These are phyloP conservation scores for Palythoa heliodiscus DNA, from an alignment of 92 coral and sea anemone genomes.

Conservation along the genomic window DNA sequence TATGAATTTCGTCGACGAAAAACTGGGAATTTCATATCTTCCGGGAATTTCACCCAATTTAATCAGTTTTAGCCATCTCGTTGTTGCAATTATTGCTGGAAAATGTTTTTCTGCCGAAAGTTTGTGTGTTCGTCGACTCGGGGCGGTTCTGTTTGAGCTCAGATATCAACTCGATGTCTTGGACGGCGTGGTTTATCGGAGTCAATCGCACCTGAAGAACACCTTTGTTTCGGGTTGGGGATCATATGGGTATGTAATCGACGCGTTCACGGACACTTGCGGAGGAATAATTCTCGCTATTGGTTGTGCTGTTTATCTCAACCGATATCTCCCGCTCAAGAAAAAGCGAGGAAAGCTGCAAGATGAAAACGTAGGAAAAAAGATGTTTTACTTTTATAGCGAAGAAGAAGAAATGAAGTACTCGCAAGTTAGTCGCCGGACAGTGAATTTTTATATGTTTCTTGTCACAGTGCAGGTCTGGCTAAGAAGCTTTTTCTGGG, in stretches of 20 bases:
- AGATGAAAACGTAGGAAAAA: slow-evolving; percentile 75
- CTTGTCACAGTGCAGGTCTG: slow-evolving; percentile 68
- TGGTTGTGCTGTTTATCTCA: slow-evolving; percentile 74
- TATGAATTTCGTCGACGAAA: slow-evolving; percentile 78
- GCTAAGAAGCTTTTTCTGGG: slow-evolving; percentile 81
- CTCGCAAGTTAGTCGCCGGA: slow-evolving; percentile 66
- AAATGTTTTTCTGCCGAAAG: slow-evolving; percentile 73
- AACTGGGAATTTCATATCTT: slow-evolving; percentile 63
- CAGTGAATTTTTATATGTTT: slow-evolving; percentile 69
- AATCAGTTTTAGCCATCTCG: slow-evolving; percentile 78
- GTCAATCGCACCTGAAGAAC: slow-evolving; percentile 76
- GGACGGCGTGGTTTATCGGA: slow-evolving; percentile 88
- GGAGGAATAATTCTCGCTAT: slow-evolving; percentile 76
- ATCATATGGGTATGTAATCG: slow-evolving; percentile 81
- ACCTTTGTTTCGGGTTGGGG: slow-evolving; percentile 88
- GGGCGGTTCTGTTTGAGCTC: slow-evolving; percentile 70
- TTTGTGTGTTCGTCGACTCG: slow-evolving; percentile 78
- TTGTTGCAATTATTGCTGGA: slow-evolving; percentile 78
- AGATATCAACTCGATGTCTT: slow-evolving; percentile 82
- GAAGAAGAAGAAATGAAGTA: slow-evolving; percentile 51
- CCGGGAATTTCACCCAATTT: slow-evolving; percentile 89
- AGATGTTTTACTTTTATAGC: slow-evolving; percentile 31
- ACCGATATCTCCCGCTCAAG: slow-evolving; percentile 79
- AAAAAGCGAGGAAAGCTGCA: slow-evolving; percentile 53
- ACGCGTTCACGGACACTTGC: slow-evolving; percentile 82